Evolutionary conservation across 2,888 invertebrate species (phyloP).

Genomic region (Leucophora obtusa): DNA sequence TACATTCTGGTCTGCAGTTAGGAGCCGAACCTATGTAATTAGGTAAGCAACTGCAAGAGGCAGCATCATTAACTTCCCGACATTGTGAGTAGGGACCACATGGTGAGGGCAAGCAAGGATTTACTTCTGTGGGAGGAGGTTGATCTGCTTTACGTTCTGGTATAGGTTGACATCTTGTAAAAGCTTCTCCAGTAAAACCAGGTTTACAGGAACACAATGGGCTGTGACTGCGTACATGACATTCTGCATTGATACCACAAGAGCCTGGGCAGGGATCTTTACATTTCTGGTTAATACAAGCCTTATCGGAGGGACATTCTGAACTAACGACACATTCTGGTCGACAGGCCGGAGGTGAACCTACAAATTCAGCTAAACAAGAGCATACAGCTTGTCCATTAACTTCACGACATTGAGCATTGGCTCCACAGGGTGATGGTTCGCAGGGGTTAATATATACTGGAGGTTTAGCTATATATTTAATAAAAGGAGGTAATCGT

Average conservation of each 20-base stretch:
- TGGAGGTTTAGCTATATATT: conserved; percentile 68
- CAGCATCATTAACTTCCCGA: conserved; percentile 82
- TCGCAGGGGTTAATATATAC: conserved; percentile 81
- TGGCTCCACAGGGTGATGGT: conserved; percentile 89
- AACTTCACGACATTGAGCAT: conserved; percentile 84
- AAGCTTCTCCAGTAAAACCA: conserved; percentile 88
- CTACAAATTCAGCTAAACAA: conserved; percentile 85
- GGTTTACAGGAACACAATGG: conserved; percentile 88
- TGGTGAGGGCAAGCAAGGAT: conserved; percentile 88
- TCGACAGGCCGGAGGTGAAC: conserved; percentile 88
- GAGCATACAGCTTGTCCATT: conserved; percentile 86
- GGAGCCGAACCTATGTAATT: conserved; percentile 87
- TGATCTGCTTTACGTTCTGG: conserved; percentile 79
- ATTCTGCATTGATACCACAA: conserved; percentile 88
- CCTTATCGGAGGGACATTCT: conserved; percentile 87
- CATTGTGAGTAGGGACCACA: conserved; percentile 90
- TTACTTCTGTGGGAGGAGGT: conserved; percentile 75
- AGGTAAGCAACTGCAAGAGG: conserved; percentile 86
- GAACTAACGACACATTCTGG: conserved; percentile 90
- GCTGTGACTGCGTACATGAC: conserved; percentile 89
- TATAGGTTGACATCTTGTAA: conserved; percentile 82
- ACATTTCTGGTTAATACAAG: conserved; percentile 88
- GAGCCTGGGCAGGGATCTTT: conserved; percentile 88
- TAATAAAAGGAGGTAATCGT: conserved; percentile 22
- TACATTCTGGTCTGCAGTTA: conserved; percentile 88